Evolutionary conservation across 2,888 invertebrate species (phyloP), one percentile per base, ranked within the genome.

Genomic region (Harpalus rubripes): DNA sequence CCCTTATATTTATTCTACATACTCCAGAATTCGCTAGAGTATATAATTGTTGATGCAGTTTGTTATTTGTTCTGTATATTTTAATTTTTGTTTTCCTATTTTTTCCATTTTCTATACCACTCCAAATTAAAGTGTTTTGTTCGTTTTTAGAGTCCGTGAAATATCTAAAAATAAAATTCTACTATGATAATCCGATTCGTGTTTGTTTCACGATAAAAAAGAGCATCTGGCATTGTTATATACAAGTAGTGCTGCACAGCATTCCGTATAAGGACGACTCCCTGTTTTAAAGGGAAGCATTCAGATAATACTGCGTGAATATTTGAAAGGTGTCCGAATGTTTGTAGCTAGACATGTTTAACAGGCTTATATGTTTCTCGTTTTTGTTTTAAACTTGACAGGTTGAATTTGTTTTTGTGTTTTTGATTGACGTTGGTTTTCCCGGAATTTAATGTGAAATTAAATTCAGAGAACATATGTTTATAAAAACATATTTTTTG

Each of bases 301-400:
- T 2, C 1, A 12, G 2, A 12, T 52, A 52, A 52, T 10, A 5
- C 44, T 8, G 44, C 44, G 44, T 52, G 44, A 52, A 52, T 52
- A 52, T 52, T 52, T 52, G 44, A 52, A 52, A 52, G 44, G 44
- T 52, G 44, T 52, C 44, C 12, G 44, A 52, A 52, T 52, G 44
- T 52, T 52, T 3, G 32, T 41, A 68, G 65, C 39, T 18, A 39
- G 68, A 68, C 68, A 15, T 68, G 68, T 63, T 68, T 68, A 68
- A 32, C 68, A 68, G 32, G 68, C 68, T 68, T 68, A 68, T 39
- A 15, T 74, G 44, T 44, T 74, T 41, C 16, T 41, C 7, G n/a
- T 74, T 72, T 22, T 72, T 74, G 72, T 74, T 41, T 74, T 74
- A 18, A 52, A 74, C 18, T 74, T 74, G 72, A 44, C 44, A 18